Evolutionary conservation across 2,888 invertebrate species (phyloP), one percentile per base, ranked within the genome.

Genomic region (Meghimatium bilineatum): DNA sequence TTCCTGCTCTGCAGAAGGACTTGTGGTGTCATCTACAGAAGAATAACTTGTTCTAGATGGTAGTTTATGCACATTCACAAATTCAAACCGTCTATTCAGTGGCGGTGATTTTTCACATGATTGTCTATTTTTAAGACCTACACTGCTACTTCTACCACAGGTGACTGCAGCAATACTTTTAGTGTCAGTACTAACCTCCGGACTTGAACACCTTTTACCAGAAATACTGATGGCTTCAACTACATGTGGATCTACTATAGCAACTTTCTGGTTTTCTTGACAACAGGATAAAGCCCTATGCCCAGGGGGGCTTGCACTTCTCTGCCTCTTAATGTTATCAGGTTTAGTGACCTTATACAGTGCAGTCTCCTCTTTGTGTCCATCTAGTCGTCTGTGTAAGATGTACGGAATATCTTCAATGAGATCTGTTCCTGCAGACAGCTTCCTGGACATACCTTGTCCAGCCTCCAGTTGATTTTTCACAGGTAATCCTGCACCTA

Each of bases 1-100:
- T 72, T 90, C 91, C 67, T 87, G 87, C 66, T 92, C 91, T 72
- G 89, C 86, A 3, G 92, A 90, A 26, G 93, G 91, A 85, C 92
- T 93, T 8, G 93, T 88, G 0, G 93, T 92, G 87, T 94, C 93
- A 90, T 94, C 94, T 23, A 91, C 90, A 81, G 90, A 91, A 1
- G 93, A 94, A 83, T 89, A 93, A 85, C 92, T 93, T 84, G 91
- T 90, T 74, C 89, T 89, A 23, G 91, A 89, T 14, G 94, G 92
- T 20, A 94, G 89, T 76, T 89, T 90, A 83, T 90, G 89, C 83
- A 88, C 90, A 75, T 88, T 89, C 12, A 91, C 88, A 17, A 91
- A 80, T 66, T 91, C 91, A 44, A 90, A 85, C 71, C 90, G 87
- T 69, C 89, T 87, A n/a, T 87, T 88, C 77, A 90, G 87, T 20